Evolutionary conservation across 2,797 vertebrate genomes (phyloP).

Genomic region (Emys orbicularis): DNA sequence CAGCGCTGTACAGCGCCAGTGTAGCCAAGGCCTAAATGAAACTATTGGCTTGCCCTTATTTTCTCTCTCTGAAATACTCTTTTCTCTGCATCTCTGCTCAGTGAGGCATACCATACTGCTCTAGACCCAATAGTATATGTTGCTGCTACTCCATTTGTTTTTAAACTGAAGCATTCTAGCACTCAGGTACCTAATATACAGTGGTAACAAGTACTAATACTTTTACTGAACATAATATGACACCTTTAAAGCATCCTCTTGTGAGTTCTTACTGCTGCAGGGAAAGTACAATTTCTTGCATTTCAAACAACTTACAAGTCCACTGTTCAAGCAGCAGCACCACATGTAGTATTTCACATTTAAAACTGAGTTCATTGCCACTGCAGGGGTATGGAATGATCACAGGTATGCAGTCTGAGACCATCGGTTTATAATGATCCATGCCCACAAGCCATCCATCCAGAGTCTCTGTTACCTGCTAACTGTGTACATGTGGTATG

Average conservation of each 20-base stretch:
- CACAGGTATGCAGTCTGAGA: neutral
- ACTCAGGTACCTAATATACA: neutral
- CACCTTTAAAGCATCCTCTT: neutral
- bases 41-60: conserved; percentile 9
- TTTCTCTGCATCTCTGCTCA: conserved; percentile 23
- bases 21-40: too few relatives aligned
- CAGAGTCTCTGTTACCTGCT: neutral
- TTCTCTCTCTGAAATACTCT: neutral
- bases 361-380: neutral
- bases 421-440: neutral
- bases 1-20: too few relatives aligned
- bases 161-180: neutral
- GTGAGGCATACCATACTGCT: neutral
- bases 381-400: neutral
- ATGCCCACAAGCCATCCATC: conserved; percentile 29
- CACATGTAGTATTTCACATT: neutral
- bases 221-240: neutral
- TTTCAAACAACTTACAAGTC: neutral
- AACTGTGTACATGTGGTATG: neutral
- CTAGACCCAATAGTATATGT: conserved; percentile 4
- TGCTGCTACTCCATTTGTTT: neutral
- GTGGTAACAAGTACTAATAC: neutral
- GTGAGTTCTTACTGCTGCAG: neutral
- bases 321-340: rapidly evolving
- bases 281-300: neutral